Evolutionary conservation across 2,888 invertebrate species (phyloP).

Genomic region (Cheilosia scutellata): DNA sequence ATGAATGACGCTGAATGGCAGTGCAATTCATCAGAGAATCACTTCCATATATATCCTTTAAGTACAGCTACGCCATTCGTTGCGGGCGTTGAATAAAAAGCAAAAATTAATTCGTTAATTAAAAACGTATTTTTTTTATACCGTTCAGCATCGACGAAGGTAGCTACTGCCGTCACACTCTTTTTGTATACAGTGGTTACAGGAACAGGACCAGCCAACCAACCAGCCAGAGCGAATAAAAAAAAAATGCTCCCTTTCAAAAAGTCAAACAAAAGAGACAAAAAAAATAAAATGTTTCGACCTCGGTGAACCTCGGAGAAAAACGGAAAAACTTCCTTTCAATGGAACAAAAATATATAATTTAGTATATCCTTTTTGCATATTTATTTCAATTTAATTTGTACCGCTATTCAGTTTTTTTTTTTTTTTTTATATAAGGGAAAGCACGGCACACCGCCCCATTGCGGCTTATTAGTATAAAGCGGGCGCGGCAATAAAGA

Average conservation of each 20-base stretch:
- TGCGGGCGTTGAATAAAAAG: constrained; percentile 74
- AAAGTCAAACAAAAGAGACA: constrained; percentile 30
- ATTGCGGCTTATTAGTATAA: constrained; percentile 67
- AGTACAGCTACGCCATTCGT: constrained; percentile 66
- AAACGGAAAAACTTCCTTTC: constrained; percentile 60
- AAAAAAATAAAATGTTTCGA: constrained; percentile 60
- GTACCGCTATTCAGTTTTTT: constrained; percentile 57
- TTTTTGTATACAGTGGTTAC: constrained; percentile 4
- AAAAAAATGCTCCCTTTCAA: constrained; percentile 49
- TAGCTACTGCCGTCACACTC: constrained; percentile 25
- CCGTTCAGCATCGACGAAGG: constrained; percentile 62
- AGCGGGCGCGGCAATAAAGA: constrained; percentile 62
- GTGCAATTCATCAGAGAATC: constrained; percentile 27
- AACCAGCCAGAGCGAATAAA: constrained; percentile 33
- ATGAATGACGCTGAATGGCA: constrained; percentile 48
- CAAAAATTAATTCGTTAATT: constrained; percentile 76
- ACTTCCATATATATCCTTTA: constrained; percentile 23
- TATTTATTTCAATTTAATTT: constrained; percentile 74
- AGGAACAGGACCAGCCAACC: constrained; percentile 66
- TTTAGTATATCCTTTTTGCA: constrained; percentile 72
- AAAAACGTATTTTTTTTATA: constrained; percentile 61
- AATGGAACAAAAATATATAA: constrained; percentile 62
- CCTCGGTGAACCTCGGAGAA: constrained; percentile 42
- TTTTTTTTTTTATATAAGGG: constrained; percentile 57
- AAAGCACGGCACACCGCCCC: constrained; percentile 65